Conservation (phyloP, 2,113 vertebrate species). For the Platichthys flesus region DNA sequence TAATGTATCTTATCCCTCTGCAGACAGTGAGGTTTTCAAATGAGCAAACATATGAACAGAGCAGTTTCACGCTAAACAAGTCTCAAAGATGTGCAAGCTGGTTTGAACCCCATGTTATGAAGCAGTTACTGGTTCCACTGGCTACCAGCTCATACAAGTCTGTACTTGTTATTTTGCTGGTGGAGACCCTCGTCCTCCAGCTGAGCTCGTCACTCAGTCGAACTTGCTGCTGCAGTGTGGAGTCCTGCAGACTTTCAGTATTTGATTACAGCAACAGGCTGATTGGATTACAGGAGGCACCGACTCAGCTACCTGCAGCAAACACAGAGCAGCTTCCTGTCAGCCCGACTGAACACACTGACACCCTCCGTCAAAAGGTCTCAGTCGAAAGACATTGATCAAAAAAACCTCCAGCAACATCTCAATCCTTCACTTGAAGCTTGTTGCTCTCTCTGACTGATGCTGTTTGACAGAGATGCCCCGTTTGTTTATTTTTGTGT, state of each 20-base stretch:
- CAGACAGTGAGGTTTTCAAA: too few relatives aligned
- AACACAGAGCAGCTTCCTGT: constrained; percentile 61
- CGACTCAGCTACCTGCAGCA: constrained; percentile 63
- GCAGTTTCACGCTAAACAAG: not conserved
- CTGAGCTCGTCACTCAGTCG: constrained; percentile 76
- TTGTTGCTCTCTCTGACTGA: too few relatives aligned
- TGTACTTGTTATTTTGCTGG: constrained; percentile 33
- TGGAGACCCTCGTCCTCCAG: constrained; percentile 56
- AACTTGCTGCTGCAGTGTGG: constrained; percentile 17
- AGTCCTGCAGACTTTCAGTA: constrained; percentile 60
- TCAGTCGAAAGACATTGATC: not conserved
- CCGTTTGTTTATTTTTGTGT: too few relatives aligned
- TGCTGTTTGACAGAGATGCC: too few relatives aligned
- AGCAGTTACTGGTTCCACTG: constrained; percentile 1
- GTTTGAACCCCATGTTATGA: not conserved
- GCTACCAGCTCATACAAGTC: not conserved
- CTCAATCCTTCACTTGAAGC: not conserved
- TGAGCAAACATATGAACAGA: too few relatives aligned
- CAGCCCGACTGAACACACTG: not conserved
- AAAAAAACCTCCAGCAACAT: not conserved
- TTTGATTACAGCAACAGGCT: constrained; percentile 73
- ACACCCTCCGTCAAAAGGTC: not conserved
- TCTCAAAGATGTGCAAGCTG: not conserved
- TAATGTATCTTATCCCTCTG: not conserved
- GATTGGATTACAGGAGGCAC: constrained; percentile 72